These are phyloP conservation scores for Ectropis grisescens DNA, from an alignment of 1,140 invertebrate genomes.

Conservation along the genomic window DNA sequence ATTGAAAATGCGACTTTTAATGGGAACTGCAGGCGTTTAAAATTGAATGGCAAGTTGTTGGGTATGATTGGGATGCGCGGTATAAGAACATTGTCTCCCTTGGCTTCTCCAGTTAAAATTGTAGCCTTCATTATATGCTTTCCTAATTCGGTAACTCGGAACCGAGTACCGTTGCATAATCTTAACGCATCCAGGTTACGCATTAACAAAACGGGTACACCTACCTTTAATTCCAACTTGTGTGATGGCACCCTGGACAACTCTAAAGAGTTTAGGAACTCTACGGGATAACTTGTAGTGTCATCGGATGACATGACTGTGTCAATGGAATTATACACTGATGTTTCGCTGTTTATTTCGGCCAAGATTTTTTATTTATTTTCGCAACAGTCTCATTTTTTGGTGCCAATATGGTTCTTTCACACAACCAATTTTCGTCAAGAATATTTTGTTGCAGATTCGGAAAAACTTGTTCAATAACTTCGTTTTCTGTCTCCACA, in stretches of 20 bases:
- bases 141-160: conserved; percentile 2
- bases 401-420: conserved; percentile 25
- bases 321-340: conserved; percentile 17
- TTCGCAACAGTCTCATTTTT: conserved; percentile 23
- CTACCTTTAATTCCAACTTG: conserved; percentile 17
- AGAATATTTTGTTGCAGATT: conserved; percentile 21
- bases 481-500: conserved; percentile 18
- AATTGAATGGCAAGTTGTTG: conserved; percentile 24
- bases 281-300: conserved; percentile 20
- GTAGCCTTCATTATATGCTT: conserved; percentile 30
- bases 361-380: conserved; percentile 25
- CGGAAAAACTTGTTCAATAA: conserved; percentile 18
- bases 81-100: conserved; percentile 43
- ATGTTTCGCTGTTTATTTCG: conserved; percentile 17
- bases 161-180: conserved; percentile 13
- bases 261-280: conserved; percentile 25
- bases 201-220: conserved; percentile 11
- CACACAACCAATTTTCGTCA: conserved; percentile 22
- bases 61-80: conserved; percentile 41
- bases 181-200: conserved; percentile 15
- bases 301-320: conserved; percentile 19
- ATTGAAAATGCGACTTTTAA: conserved; percentile 59
- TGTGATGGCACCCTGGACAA: conserved; percentile 18
- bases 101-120: conserved; percentile 32
- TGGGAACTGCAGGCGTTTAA: conserved; percentile 67